A percentile compares a stretch with the other conserved stretches of the same genome.
These are phyloP conservation scores for Cynocephalus volans DNA, from an alignment of 2,113 vertebrate genomes.

Conservation along the genomic window DNA sequence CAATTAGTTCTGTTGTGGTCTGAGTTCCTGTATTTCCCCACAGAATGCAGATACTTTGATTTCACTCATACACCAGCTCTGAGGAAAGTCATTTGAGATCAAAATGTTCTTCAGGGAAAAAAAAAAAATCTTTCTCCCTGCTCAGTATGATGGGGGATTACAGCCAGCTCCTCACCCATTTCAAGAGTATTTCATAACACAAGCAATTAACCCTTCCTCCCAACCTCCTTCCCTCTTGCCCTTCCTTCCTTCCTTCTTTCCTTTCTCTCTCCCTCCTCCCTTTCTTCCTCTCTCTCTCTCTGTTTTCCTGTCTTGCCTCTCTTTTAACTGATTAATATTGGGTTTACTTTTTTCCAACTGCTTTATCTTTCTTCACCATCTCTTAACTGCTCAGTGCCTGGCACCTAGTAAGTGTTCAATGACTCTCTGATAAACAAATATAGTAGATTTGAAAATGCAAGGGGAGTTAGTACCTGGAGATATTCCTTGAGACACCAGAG, in stretches of 20 bases:
- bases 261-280: neutral
- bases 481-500: neutral
- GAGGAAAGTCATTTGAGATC: conserved; percentile 53
- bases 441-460: conserved; percentile 18
- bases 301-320: neutral
- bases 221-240: neutral
- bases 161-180: neutral
- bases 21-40: conserved; percentile 28
- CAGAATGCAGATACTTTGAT: conserved; percentile 60
- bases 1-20: conserved; percentile 56
- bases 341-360: neutral
- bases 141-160: neutral
- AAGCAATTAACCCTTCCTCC: neutral
- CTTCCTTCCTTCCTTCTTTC: neutral
- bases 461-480: neutral
- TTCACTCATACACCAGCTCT: conserved; percentile 31
- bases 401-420: neutral
- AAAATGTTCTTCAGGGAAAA: conserved; percentile 41
- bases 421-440: neutral
- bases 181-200: neutral
- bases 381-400: neutral
- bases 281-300: neutral
- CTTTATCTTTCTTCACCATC: neutral
- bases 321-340: conserved; percentile 1
- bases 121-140: neutral